A percentile compares a stretch with the other conserved stretches of the same genome.
Evolutionary conservation across 2,888 invertebrate species (phyloP).

Genomic region (Dryocosmus kuriphilus): DNA sequence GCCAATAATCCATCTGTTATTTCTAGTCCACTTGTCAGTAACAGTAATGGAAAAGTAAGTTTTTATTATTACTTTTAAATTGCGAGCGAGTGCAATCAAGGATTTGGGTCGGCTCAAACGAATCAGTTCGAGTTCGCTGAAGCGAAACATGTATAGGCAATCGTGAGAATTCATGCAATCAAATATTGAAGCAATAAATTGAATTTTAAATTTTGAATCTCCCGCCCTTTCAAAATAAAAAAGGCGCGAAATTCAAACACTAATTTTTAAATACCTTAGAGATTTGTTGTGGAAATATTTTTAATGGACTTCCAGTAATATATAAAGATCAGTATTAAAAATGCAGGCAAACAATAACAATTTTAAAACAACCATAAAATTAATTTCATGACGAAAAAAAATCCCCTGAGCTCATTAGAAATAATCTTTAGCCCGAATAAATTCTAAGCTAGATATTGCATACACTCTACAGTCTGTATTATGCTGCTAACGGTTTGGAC

Average conservation of each 20-base stretch:
- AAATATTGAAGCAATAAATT: not conserved
- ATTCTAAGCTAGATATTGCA: not conserved
- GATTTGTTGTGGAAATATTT: no score
- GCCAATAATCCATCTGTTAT: constrained; percentile 21
- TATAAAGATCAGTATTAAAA: no score
- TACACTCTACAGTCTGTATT: not conserved
- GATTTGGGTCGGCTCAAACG: constrained; percentile 53
- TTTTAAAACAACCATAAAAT: not conserved
- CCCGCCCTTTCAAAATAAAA: not conserved
- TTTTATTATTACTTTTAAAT: constrained; percentile 39
- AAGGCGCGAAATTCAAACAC: not conserved
- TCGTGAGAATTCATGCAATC: constrained; percentile 8
- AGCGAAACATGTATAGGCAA: constrained; percentile 43
- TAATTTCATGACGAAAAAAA: not conserved
- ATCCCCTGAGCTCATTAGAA: not conserved
- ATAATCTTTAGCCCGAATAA: not conserved
- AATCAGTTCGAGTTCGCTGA: constrained; percentile 50
- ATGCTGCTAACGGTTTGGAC: not conserved
- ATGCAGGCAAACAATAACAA: no score
- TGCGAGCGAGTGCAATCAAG: constrained; percentile 42
- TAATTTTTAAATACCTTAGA: not conserved
- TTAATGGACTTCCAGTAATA: no score
- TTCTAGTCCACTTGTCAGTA: constrained; percentile 3
- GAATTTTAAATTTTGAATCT: not conserved
- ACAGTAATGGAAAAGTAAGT: constrained; percentile 14